phyloP scores from a whole-genome alignment of 2,888 invertebrate genomes.

The Drosophila tripunctata region DNA sequence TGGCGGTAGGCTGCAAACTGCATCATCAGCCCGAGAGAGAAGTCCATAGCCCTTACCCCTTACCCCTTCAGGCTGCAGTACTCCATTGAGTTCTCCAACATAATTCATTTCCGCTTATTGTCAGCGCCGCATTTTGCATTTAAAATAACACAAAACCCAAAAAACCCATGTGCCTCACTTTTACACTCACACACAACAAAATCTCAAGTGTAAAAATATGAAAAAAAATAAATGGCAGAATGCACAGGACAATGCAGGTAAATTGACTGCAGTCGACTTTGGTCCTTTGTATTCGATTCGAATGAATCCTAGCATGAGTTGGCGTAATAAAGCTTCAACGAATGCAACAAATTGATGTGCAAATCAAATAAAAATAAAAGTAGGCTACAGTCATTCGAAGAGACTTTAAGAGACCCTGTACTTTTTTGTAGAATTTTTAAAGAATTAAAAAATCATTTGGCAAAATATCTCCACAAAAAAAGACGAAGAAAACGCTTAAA shows the following conservation, averaged over 20 bases:
- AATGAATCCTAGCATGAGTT: slow-evolving; percentile 4
- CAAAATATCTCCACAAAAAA: too few species aligned
- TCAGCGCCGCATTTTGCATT: slow-evolving; percentile 73
- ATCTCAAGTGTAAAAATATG: slow-evolving; percentile 67
- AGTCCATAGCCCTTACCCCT: slow-evolving; percentile 10
- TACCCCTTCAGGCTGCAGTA: background rate
- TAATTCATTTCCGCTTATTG: slow-evolving; percentile 83
- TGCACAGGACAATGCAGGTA: slow-evolving; percentile 81
- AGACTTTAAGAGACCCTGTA: too few species aligned
- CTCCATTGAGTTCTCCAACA: slow-evolving; percentile 58
- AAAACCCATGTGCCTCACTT: slow-evolving; percentile 15
- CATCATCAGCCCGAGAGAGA: slow-evolving; percentile 7
- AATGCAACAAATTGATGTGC: slow-evolving; percentile 68
- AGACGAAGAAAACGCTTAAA: too few species aligned
- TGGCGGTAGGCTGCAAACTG: slow-evolving; percentile 43
- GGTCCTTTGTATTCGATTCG: slow-evolving; percentile 27
- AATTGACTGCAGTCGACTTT: slow-evolving; percentile 72
- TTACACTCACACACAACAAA: slow-evolving; percentile 8
- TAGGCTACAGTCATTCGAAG: too few species aligned
- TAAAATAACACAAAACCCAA: slow-evolving; percentile 64
- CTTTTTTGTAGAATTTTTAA: too few species aligned
- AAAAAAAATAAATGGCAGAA: too few species aligned
- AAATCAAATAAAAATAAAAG: slow-evolving; percentile 56
- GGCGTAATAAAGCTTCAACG: slow-evolving; percentile 51
- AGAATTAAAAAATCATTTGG: too few species aligned